Percentiles rank a stretch among this genome's conserved stretches.
Evolutionary conservation across 2,888 invertebrate species (phyloP).

Genomic region (Sphinx pinastri): DNA sequence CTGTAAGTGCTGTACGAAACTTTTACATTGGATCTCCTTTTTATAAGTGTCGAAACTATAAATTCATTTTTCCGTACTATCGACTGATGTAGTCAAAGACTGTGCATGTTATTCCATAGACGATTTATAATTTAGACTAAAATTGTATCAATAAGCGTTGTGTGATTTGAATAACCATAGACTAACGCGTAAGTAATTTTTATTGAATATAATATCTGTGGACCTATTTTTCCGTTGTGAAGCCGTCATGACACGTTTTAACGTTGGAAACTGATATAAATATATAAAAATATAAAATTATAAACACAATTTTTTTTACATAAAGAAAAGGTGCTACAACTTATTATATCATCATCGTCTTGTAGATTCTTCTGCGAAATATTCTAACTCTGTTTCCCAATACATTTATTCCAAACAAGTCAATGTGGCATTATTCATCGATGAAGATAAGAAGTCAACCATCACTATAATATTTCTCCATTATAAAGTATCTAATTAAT

Average conservation of each 20-base stretch:
- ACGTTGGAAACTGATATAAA: not conserved
- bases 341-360: no score
- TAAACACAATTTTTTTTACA: no score
- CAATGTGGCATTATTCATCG: no score
- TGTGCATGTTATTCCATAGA: conserved; percentile 61
- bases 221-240: conserved; percentile 5
- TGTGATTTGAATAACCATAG: conserved; percentile 67
- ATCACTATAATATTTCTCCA: no score
- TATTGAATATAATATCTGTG: conserved; percentile 30
- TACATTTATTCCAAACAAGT: no score
- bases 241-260: conserved; percentile 13
- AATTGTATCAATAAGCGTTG: conserved; percentile 56
- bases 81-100: conserved; percentile 62
- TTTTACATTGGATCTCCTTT: conserved; percentile 32
- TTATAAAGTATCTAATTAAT: not conserved
- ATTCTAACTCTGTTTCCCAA: no score
- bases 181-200: conserved; percentile 42
- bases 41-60: conserved; percentile 27
- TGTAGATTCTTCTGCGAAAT: no score
- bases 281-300: no score
- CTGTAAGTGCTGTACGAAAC: conserved; percentile 33
- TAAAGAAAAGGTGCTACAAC: no score
- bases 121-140: conserved; percentile 50
- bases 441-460: no score
- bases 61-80: conserved; percentile 43